These are phyloP conservation scores for Macropus fuliginosus DNA, from an alignment of 2,797 vertebrate species.

Conservation along the genomic window DNA sequence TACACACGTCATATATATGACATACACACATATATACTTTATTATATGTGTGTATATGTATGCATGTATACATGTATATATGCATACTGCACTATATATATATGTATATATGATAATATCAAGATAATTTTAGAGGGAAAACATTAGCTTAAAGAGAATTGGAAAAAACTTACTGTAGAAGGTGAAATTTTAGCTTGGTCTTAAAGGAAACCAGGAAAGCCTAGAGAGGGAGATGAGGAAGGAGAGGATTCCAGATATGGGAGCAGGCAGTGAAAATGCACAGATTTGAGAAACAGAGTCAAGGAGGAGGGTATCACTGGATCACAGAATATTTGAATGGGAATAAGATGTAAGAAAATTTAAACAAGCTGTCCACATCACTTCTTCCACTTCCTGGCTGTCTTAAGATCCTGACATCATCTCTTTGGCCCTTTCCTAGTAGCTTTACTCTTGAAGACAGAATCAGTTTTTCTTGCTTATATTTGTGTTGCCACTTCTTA, in stretches of 20 bases:
- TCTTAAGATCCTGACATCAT: background rate
- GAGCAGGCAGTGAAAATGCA: background rate
- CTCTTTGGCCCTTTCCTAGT: background rate
- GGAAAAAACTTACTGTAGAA: background rate
- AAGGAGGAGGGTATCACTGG: background rate
- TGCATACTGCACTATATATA: too few relatives aligned
- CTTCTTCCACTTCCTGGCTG: background rate
- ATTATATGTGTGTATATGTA: too few relatives aligned
- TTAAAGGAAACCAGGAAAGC: background rate
- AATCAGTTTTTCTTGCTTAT: background rate
- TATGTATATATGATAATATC: too few relatives aligned
- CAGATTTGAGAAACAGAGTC: background rate
- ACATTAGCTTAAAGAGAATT: background rate
- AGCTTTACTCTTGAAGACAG: background rate
- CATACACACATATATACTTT: too few relatives aligned
- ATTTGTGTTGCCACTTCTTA: background rate
- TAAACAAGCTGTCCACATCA: background rate
- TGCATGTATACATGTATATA: too few relatives aligned
- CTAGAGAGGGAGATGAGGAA: background rate
- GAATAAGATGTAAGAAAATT: background rate
- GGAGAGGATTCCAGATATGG: background rate
- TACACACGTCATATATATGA: too few relatives aligned
- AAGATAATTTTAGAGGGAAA: background rate
- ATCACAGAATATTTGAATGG: background rate
- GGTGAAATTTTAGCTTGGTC: background rate